Percentiles rank a stretch among this genome's conserved stretches.
phyloP scores from a whole-genome alignment of 2,113 vertebrate species.

The Glaucidium brasilianum region DNA sequence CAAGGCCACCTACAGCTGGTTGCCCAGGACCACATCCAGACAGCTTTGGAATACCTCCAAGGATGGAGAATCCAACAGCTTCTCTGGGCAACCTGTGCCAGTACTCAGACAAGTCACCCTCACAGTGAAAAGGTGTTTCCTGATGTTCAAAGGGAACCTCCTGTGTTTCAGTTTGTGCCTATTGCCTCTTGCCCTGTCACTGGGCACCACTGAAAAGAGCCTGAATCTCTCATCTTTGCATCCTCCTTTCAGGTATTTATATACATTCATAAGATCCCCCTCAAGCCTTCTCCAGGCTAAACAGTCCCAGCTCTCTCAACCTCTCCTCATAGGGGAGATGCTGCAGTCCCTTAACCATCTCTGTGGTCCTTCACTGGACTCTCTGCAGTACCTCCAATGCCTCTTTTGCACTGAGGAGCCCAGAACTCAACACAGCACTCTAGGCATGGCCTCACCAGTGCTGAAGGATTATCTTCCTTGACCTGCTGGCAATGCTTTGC shows the following conservation, averaged over 20 bases:
- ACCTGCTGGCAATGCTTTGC: not conserved
- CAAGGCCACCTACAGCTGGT: not conserved
- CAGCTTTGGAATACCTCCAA: too few relatives aligned
- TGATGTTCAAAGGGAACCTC: not conserved
- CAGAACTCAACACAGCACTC: not conserved
- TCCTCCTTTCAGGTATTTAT: not conserved
- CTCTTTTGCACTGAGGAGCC: not conserved
- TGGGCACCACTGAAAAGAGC: not conserved
- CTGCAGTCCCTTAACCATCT: not conserved
- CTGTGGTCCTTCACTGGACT: not conserved
- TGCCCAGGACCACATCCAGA: too few relatives aligned
- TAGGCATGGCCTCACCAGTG: not conserved
- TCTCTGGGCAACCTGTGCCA: too few relatives aligned
- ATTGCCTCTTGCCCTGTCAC: not conserved
- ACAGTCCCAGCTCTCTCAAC: not conserved
- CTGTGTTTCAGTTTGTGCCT: not conserved
- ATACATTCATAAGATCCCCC: too few relatives aligned
- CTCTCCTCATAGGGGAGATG: not conserved
- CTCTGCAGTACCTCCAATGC: not conserved
- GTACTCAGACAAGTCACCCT: too few relatives aligned
- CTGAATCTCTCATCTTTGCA: not conserved
- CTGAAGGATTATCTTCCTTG: not conserved
- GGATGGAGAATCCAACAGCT: too few relatives aligned
- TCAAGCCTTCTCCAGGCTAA: not conserved
- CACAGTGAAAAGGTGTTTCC: too few relatives aligned